Evolutionary conservation across 2,113 vertebrate species (phyloP).

Genomic region (Atherinomorus stipes): DNA sequence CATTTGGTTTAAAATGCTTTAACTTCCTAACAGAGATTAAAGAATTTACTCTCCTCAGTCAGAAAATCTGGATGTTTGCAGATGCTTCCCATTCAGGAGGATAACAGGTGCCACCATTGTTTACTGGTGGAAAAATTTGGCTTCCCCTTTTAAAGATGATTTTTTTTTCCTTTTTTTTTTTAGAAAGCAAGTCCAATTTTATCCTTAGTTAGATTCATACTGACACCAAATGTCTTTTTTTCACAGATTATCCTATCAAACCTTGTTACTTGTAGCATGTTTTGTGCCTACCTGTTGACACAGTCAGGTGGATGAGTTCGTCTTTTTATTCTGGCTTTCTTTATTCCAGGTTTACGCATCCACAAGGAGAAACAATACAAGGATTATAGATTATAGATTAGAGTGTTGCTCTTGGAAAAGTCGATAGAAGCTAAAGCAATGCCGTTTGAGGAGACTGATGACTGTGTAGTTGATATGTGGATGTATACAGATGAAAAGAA

Average conservation of each 20-base stretch:
- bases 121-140: neutral
- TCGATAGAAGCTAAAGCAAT: neutral
- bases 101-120: slow-evolving; percentile 52
- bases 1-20: neutral
- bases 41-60: neutral
- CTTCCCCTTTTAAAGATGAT: neutral
- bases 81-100: neutral
- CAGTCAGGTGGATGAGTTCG: neutral
- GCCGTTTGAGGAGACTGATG: neutral
- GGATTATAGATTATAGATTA: neutral
- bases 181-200: neutral
- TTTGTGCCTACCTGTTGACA: neutral
- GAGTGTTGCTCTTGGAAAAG: neutral
- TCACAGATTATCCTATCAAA: neutral
- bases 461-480: neutral
- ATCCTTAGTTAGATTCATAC: neutral
- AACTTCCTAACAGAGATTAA: neutral
- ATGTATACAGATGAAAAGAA: neutral
- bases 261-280: slow-evolving; percentile 1
- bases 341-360: neutral
- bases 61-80: slow-evolving; percentile 7
- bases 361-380: neutral
- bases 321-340: neutral
- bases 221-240: neutral
- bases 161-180: neutral